Percentiles rank a stretch among this genome's conserved stretches.
phyloP scores from a whole-genome alignment of 2,888 invertebrate genomes.

The Hydrotaea diabolus region DNA sequence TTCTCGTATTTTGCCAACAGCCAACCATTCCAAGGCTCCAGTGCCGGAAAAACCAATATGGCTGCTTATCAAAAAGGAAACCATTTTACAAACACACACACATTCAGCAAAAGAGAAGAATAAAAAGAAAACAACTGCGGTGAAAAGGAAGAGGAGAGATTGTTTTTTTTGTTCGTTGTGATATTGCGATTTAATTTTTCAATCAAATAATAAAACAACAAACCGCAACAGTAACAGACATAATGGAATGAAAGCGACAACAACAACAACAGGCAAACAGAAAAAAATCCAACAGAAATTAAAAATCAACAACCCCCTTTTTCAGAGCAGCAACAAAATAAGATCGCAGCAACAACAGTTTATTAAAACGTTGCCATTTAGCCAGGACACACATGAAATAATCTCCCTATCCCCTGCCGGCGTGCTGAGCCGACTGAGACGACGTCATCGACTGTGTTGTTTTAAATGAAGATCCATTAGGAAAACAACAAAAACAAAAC shows the following conservation, averaged over 20 bases:
- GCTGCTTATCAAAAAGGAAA: conserved; percentile 65
- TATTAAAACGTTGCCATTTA: conserved; percentile 6
- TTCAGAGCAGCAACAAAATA: not conserved
- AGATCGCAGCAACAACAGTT: conserved; percentile 16
- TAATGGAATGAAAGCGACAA: conserved; percentile 39
- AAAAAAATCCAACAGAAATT: conserved; percentile 33
- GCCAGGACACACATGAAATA: not conserved
- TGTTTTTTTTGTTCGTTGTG: conserved; percentile 44
- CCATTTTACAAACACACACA: conserved; percentile 46
- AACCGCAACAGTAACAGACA: conserved; percentile 58
- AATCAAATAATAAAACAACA: conserved; percentile 69
- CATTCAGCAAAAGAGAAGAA: not conserved
- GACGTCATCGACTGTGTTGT: conserved; percentile 13
- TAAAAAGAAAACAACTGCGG: conserved; percentile 37
- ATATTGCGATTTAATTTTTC: conserved; percentile 61
- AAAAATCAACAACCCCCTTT: conserved; percentile 47
- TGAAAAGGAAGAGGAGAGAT: conserved; percentile 39
- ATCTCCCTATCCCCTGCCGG: not conserved
- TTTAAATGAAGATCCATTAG: conserved; percentile 57
- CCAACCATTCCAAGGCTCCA: conserved; percentile 17
- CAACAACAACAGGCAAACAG: not conserved
- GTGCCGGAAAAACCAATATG: conserved; percentile 64
- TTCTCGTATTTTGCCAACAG: not conserved
- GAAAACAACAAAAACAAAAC: conserved; percentile 17
- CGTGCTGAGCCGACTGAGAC: not conserved